phyloP scores from a whole-genome alignment of 1,140 invertebrate genomes.

The Rhyacophila brunnea region DNA sequence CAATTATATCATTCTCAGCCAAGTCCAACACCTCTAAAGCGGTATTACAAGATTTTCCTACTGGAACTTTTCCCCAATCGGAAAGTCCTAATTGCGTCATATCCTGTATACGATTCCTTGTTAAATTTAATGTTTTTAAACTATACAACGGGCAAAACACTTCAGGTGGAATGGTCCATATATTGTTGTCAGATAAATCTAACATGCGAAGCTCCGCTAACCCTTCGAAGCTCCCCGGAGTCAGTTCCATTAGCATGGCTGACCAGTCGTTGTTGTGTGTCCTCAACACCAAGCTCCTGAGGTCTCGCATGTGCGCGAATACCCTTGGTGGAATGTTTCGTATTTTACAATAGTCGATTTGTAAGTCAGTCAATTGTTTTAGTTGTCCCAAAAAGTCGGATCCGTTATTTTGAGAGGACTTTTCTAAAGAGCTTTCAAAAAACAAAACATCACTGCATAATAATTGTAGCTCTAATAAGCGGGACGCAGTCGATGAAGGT shows the following conservation, averaged over 20 bases:
- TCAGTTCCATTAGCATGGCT: slow-evolving; percentile 72
- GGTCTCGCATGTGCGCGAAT: slow-evolving; percentile 64
- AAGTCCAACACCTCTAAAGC: slow-evolving; percentile 70
- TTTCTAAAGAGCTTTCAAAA: slow-evolving; percentile 71
- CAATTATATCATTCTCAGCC: slow-evolving; percentile 70
- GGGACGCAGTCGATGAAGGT: slow-evolving; percentile 56
- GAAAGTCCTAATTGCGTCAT: slow-evolving; percentile 70
- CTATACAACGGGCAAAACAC: slow-evolving; percentile 73
- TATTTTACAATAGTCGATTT: slow-evolving; percentile 78
- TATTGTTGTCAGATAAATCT: slow-evolving; percentile 77
- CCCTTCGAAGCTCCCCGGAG: slow-evolving; percentile 67
- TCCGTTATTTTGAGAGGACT: slow-evolving; percentile 34
- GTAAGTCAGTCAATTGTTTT: slow-evolving; percentile 65
- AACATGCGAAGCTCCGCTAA: slow-evolving; percentile 67
- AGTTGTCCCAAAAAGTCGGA: slow-evolving; percentile 58
- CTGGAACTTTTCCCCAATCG: slow-evolving; percentile 55
- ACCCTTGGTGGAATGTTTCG: slow-evolving; percentile 67
- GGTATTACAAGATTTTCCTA: slow-evolving; percentile 60
- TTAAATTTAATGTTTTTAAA: slow-evolving; percentile 70
- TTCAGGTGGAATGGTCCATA: slow-evolving; percentile 71
- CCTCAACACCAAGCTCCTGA: slow-evolving; percentile 66
- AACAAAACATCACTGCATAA: slow-evolving; percentile 79
- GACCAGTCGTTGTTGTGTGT: slow-evolving; percentile 82
- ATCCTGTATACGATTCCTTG: slow-evolving; percentile 76
- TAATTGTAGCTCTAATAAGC: slow-evolving; percentile 64